phyloP scores from a whole-genome alignment of 2,113 vertebrate species.

The Hucho hucho region DNA sequence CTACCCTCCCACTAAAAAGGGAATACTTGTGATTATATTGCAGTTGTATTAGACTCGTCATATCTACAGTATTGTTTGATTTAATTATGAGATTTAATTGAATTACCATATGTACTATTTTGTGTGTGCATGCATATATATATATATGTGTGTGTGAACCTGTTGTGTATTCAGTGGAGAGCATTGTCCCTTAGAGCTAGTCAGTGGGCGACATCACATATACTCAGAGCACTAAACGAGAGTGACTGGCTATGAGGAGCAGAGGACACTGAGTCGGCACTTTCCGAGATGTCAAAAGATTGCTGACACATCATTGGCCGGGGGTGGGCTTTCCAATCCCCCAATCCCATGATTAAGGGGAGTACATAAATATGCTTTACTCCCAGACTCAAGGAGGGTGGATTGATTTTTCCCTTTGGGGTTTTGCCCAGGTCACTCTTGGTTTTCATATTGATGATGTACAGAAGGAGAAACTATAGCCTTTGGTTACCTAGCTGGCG shows the following conservation, averaged over 20 bases:
- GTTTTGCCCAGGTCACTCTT: background rate
- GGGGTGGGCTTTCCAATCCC: conserved; percentile 24
- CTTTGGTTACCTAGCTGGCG: background rate
- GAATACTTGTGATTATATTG: no score
- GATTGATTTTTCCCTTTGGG: background rate
- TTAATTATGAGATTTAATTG: no score
- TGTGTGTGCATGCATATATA: background rate
- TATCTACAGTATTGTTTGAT: no score
- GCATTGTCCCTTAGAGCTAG: background rate
- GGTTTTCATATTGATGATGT: background rate
- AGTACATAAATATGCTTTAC: conserved; percentile 4
- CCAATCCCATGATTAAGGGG: conserved; percentile 23
- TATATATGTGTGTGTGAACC: background rate
- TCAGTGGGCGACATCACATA: background rate
- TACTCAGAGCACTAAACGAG: background rate
- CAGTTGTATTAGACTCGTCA: no score
- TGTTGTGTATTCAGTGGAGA: background rate
- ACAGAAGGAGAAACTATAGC: background rate
- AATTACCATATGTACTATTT: no score
- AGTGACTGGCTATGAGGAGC: background rate
- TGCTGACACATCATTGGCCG: conserved; percentile 39
- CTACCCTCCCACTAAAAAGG: no score
- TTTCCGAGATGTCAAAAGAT: conserved; percentile 15
- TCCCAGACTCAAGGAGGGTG: conserved; percentile 2
- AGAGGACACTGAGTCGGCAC: conserved; percentile 1